Evolutionary conservation across 2,113 vertebrate species (phyloP).

Genomic region (human (Homo sapiens)): DNA sequence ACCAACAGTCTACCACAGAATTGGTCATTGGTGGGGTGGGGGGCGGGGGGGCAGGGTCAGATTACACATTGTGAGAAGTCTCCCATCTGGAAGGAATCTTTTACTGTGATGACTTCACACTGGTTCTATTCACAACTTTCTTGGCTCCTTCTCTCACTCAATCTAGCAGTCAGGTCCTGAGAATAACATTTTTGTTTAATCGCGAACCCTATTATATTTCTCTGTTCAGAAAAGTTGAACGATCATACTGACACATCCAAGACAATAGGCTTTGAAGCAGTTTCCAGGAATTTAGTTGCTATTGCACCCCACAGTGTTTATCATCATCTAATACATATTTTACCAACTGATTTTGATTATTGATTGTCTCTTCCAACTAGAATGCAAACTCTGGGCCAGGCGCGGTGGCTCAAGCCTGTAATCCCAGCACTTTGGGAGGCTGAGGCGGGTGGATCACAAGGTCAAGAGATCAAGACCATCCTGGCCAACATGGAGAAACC

Average conservation of each 20-base stretch:
- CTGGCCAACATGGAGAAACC: too few relatives aligned
- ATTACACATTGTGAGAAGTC: too few relatives aligned
- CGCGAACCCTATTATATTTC: neutral
- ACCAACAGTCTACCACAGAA: neutral
- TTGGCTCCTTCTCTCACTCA: neutral
- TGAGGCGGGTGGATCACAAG: too few relatives aligned
- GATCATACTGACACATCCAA: neutral
- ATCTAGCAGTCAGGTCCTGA: neutral
- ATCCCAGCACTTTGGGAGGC: too few relatives aligned
- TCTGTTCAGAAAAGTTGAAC: neutral
- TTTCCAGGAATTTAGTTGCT: neutral
- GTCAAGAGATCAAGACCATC: too few relatives aligned
- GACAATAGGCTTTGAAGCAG: neutral
- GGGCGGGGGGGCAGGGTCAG: neutral
- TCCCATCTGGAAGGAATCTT: neutral
- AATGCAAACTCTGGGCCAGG: neutral
- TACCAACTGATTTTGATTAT: neutral
- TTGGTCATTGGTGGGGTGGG: neutral
- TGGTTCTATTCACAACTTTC: neutral
- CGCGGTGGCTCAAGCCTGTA: too few relatives aligned
- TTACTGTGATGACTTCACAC: neutral
- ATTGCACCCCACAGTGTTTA: neutral
- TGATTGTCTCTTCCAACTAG: neutral
- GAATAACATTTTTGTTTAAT: neutral
- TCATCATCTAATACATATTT: neutral